A percentile compares a stretch with the other conserved stretches of the same genome.
phyloP scores from a whole-genome alignment of 2,113 vertebrate species.

The Monopterus albus region DNA sequence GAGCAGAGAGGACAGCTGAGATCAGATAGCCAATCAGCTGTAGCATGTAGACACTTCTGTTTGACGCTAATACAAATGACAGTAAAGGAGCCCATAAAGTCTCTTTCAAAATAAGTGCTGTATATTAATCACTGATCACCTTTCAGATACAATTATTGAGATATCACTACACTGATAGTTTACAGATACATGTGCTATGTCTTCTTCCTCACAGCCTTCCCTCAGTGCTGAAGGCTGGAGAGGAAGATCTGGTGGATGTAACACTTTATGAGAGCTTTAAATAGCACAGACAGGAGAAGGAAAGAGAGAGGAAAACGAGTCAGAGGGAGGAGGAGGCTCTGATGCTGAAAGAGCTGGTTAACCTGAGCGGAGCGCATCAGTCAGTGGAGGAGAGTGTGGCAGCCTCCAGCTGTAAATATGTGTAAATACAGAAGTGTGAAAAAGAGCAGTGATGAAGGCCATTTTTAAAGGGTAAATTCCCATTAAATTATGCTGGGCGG shows the following conservation, averaged over 20 bases:
- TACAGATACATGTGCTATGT: too few relatives aligned
- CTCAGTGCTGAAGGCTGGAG: not conserved
- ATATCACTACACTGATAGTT: too few relatives aligned
- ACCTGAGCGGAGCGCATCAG: not conserved
- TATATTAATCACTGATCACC: too few relatives aligned
- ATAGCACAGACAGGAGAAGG: conserved; percentile 10
- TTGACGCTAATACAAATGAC: not conserved
- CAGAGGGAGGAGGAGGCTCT: not conserved
- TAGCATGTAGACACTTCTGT: not conserved
- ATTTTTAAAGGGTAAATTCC: conserved; percentile 2
- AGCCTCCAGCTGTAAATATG: conserved; percentile 2
- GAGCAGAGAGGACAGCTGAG: not conserved
- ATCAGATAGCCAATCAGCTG: not conserved
- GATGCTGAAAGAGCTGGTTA: not conserved
- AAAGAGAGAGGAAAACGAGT: not conserved
- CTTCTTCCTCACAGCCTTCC: not conserved
- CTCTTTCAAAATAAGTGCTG: too few relatives aligned
- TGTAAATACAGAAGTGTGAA: not conserved
- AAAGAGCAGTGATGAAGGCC: not conserved
- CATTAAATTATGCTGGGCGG: not conserved
- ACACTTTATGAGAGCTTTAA: conserved; percentile 48
- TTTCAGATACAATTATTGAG: too few relatives aligned
- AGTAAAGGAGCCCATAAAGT: too few relatives aligned
- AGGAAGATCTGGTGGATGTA: conserved; percentile 23
- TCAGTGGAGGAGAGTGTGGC: not conserved